Evolutionary conservation across 2,888 invertebrate species (phyloP), one percentile per base, ranked within the genome.

Genomic region (Pyrrhia umbra): DNA sequence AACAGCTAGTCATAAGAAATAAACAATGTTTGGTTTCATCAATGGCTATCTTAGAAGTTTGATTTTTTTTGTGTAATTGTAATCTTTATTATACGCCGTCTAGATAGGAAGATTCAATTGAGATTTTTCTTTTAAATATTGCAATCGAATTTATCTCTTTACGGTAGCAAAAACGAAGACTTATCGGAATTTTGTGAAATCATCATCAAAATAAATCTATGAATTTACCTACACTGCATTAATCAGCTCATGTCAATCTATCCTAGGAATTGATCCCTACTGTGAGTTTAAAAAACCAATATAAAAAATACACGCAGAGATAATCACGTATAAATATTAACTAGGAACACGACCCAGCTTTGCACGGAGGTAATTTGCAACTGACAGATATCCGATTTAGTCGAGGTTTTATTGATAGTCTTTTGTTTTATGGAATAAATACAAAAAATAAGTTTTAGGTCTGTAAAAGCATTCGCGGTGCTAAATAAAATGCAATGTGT

Each of bases 271-370:
- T 21, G 9, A 20, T 25, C n/a, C 40, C 27, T 8, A 3, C 42
- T 1, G 34, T 13, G 30, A n/a, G 16, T 45, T 20, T 21, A 45
- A 60, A 60, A 57, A 68, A 62, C 45, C 50, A 68, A 73, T 62
- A 50, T 20, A 39, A 55, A 40, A 62, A 13, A n/a, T 21, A 9
- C 47, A 49, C 27, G 62, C 66, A 39, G 39, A 25, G 75, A 62
- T 77, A 74, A 77, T 65, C 77, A 56, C 39, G 59, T 67, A 70
- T 66, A 74, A 66, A 60, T 66, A 66, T 72, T 72, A 67, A 72
- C 76, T 77, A 76, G 30, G 43, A 3, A 42, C 60, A 45, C 34
- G 49, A 18, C 52, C 52, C 45, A 47, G 60, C 45, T 74, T 62
- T 63, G 37, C 64, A 40, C 50, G 16, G 56, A 57, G 54, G 43